Conservation (phyloP, 1,140 invertebrate genomes). For the Lineus longissimus region DNA sequence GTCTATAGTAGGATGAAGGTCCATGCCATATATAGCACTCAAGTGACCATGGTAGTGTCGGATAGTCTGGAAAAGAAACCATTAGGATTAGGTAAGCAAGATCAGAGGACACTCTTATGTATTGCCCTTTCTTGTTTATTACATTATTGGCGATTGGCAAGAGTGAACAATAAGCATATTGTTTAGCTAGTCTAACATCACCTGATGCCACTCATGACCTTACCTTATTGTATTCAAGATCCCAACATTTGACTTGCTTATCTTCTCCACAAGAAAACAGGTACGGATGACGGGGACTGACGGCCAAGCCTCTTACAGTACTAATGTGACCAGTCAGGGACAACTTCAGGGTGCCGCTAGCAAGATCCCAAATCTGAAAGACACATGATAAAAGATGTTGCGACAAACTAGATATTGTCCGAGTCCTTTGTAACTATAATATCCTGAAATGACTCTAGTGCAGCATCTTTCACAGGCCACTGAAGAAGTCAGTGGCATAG, state of each 20-base stretch:
- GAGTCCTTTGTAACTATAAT: too few relatives aligned
- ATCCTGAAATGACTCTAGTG: too few relatives aligned
- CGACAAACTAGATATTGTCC: neutral
- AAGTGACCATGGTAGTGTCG: constrained; percentile 98
- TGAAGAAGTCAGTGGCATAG: too few relatives aligned
- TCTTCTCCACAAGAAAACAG: constrained; percentile 99
- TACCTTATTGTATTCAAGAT: constrained; percentile 98
- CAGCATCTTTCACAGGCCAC: too few relatives aligned
- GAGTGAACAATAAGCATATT: too few relatives aligned
- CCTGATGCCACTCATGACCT: too few relatives aligned
- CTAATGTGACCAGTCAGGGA: constrained; percentile 98
- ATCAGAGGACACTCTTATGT: too few relatives aligned
- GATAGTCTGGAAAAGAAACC: constrained; percentile 66
- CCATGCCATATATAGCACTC: constrained; percentile 90
- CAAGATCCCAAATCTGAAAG: constrained; percentile 93
- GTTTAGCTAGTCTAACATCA: too few relatives aligned
- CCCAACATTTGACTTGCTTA: constrained; percentile 99
- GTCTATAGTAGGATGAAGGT: constrained; percentile 94
- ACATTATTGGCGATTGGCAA: too few relatives aligned
- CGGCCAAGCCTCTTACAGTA: constrained; percentile 89
- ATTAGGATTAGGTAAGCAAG: too few relatives aligned
- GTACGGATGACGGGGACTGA: constrained; percentile 93
- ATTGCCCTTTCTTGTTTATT: too few relatives aligned
- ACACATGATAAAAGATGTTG: constrained; percentile 15
- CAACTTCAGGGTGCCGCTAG: constrained; percentile 89